Conservation (phyloP, 1,140 invertebrate genomes). For the Asbolus verrucosus region DNA sequence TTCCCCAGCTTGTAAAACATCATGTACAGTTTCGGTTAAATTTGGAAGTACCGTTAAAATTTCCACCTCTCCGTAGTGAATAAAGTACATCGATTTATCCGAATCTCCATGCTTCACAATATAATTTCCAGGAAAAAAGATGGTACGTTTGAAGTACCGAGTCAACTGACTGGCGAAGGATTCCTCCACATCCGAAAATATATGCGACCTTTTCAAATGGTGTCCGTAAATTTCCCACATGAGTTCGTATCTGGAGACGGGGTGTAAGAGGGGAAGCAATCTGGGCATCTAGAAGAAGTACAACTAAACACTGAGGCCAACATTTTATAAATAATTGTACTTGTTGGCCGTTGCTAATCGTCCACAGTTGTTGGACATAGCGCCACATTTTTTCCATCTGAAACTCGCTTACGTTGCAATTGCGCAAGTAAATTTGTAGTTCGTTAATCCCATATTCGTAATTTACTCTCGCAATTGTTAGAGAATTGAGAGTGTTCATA, state of each 20-base stretch:
- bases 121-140: constrained; percentile 67
- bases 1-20: constrained; percentile 66
- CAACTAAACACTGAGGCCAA: too few relatives aligned
- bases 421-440: constrained; percentile 64
- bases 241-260: constrained; percentile 48
- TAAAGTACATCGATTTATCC: constrained; percentile 67
- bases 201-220: constrained; percentile 65
- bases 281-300: constrained; percentile 10
- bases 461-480: constrained; percentile 65
- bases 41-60: constrained; percentile 65
- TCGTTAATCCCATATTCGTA: constrained; percentile 67
- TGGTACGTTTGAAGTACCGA: constrained; percentile 65
- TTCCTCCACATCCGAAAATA: constrained; percentile 65
- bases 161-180: constrained; percentile 65
- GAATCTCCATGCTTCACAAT: constrained; percentile 67
- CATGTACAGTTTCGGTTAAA: constrained; percentile 67
- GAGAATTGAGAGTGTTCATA: constrained; percentile 66
- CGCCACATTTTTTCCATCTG: constrained; percentile 69
- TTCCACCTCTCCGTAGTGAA: constrained; percentile 67
- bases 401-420: constrained; percentile 65
- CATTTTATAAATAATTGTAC: too few relatives aligned
- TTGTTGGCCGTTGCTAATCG: constrained; percentile 65
- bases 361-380: constrained; percentile 66
- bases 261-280: constrained; percentile 1
- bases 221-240: constrained; percentile 66